Base-by-base conservation (phyloP, 2,888 invertebrate genomes). In the Drosophila peninsularis region DNA sequence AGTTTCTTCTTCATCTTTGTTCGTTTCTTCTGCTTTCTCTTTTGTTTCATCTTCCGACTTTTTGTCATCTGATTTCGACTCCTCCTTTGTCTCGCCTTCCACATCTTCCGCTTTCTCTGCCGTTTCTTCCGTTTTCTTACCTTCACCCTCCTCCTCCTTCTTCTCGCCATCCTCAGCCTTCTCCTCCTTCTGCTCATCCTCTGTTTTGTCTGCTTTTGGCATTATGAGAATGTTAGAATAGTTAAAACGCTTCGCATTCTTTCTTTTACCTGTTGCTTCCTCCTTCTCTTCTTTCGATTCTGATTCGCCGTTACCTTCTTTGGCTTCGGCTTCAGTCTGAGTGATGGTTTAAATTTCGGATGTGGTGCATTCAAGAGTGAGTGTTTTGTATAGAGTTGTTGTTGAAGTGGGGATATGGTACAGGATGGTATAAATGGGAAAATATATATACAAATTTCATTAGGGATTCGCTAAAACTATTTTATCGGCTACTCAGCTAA, bases 221-320 rank as follows among this genome's bases (percentile, higher is more conserved):
- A 41, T 57, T 55, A 32, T 45, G 41, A 47, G 27, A 66, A 75
- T 75, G 34, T 68, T 72, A 44, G 17, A 47, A 19, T 49, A 1
- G 52, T 69, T 49, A 70, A 42, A 54, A 19, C 30, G 24, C n/a
- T 50, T 45, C 11, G 34, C 27, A 7, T 44, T 32, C 49, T 58
- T 37, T 65, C 62, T 54, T 47, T 84, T 86, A 86, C 88, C 80
- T 71, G 73, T 53, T 14, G 55, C 55, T 58, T 82, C 72, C 32
- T 61, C 75, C 17, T 50, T 68, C 42, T 77, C 62, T 32, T 66
- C 68, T 44, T 81, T 78, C 41, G 75, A 57, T 52, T 80, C 63
- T n/a, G 62, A 45, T 66, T 66, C 74, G 44, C 71, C 65, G 17
- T 69, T 65, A 62, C 34, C 78, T 75, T 71, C 70, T 24, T 62